Percentiles rank a stretch among this genome's conserved stretches.
phyloP scores from a whole-genome alignment of 2,888 invertebrate genomes.

The Augiades crinisus region DNA sequence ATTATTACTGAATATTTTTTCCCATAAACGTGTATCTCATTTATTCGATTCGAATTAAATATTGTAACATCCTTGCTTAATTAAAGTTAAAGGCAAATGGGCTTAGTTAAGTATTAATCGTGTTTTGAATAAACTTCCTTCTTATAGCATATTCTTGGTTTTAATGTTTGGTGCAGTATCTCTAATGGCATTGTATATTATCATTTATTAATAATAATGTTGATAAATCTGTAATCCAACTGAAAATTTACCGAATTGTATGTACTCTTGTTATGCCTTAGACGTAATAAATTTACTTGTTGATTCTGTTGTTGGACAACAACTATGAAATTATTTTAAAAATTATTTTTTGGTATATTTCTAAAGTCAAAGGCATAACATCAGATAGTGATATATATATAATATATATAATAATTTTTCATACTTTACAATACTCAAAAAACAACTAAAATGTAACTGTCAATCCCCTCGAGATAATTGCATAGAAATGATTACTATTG shows the following conservation, averaged over 20 bases:
- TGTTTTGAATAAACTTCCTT: conserved; percentile 61
- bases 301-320: neutral
- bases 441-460: conserved; percentile 74
- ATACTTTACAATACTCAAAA: conserved; percentile 72
- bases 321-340: neutral
- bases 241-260: conserved; percentile 50
- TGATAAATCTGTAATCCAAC: conserved; percentile 48
- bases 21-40: conserved; percentile 40
- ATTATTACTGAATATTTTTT: conserved; percentile 42
- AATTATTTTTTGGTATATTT: neutral
- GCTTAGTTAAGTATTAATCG: conserved; percentile 65
- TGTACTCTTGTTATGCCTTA: conserved; percentile 48
- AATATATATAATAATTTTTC: conserved; percentile 35
- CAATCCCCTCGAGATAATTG: conserved; percentile 50
- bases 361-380: conserved; percentile 46
- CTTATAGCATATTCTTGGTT: conserved; percentile 73
- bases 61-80: conserved; percentile 56
- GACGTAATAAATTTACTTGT: conserved; percentile 50
- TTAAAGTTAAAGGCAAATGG: conserved; percentile 69
- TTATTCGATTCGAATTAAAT: conserved; percentile 43
- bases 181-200: conserved; percentile 79
- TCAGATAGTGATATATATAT: neutral
- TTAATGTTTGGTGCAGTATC: conserved; percentile 79
- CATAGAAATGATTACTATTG: conserved; percentile 60
- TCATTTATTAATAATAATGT: conserved; percentile 68